Percentiles rank a stretch among this genome's conserved stretches.
These are phyloP conservation scores for Cichladusa arquata DNA, from an alignment of 2,113 vertebrate species.

Conservation along the genomic window DNA sequence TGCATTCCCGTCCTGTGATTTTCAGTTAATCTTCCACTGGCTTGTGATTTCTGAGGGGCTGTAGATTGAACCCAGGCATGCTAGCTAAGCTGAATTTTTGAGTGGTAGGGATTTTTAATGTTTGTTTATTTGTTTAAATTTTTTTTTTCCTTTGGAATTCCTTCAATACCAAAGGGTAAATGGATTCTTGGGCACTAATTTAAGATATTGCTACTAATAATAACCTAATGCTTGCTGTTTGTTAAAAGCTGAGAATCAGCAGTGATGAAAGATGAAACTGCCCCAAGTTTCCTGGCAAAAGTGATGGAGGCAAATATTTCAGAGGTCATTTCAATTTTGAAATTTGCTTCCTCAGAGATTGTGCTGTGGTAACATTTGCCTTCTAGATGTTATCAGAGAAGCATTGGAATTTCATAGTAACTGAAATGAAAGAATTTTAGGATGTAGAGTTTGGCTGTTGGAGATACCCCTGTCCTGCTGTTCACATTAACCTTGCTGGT, in stretches of 20 bases:
- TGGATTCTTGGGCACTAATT: background rate
- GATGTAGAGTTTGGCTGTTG: background rate
- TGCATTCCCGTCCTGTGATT: constrained; percentile 1
- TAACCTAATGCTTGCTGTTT: background rate
- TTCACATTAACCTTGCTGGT: background rate
- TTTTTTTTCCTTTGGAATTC: background rate
- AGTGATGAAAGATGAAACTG: constrained; percentile 27
- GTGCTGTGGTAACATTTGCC: constrained; percentile 10
- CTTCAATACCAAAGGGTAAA: background rate
- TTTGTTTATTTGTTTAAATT: background rate
- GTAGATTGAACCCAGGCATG: constrained; percentile 23
- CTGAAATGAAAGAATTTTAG: constrained; percentile 23
- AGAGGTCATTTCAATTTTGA: constrained; percentile 43
- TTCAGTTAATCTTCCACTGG: constrained; percentile 15
- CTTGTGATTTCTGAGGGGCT: constrained; percentile 28
- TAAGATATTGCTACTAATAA: constrained; percentile 8
- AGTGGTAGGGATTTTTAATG: background rate
- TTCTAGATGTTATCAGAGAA: constrained; percentile 51
- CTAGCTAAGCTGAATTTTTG: background rate
- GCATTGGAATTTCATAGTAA: background rate
- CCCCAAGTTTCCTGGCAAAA: constrained; percentile 46
- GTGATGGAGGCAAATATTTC: constrained; percentile 16
- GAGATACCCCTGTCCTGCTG: background rate
- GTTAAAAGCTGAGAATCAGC: background rate
- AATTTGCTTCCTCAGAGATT: constrained; percentile 50